Evolutionary conservation across 2,113 vertebrate species (phyloP).

Genomic region (Gracilinanus agilis): DNA sequence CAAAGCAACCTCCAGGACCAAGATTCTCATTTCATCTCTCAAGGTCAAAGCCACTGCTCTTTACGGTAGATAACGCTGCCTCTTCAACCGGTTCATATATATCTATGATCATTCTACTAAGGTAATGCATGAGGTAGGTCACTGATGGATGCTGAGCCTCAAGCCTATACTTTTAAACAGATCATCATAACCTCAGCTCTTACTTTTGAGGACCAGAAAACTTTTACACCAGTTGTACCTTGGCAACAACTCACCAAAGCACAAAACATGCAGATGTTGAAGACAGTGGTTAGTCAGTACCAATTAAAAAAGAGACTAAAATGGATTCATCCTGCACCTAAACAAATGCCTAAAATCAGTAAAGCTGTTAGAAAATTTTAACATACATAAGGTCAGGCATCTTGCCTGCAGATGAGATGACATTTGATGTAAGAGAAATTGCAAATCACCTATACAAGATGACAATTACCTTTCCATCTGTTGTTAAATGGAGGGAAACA

Average conservation of each 20-base stretch:
- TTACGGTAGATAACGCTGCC: not conserved
- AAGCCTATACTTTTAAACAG: not conserved
- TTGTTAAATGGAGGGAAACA: slow-evolving; percentile 46
- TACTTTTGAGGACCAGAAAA: slow-evolving; percentile 14
- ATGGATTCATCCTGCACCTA: slow-evolving; percentile 15
- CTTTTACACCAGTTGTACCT: not conserved
- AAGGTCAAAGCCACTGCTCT: not conserved
- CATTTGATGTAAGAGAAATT: slow-evolving; percentile 35
- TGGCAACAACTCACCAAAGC: slow-evolving; percentile 17
- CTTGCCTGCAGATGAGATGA: slow-evolving; percentile 1
- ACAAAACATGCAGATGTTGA: slow-evolving; percentile 31
- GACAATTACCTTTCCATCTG: slow-evolving; percentile 45
- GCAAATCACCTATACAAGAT: slow-evolving; percentile 34
- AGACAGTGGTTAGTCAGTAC: not conserved
- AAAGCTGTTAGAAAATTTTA: slow-evolving; percentile 22
- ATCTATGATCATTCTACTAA: not conserved
- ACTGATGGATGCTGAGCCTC: not conserved
- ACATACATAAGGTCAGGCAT: slow-evolving; percentile 9
- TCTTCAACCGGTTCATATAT: not conserved
- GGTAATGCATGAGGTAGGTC: not conserved
- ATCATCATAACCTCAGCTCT: not conserved
- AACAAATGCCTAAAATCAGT: slow-evolving; percentile 31
- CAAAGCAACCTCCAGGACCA: not conserved
- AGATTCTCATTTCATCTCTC: not conserved
- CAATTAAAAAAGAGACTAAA: slow-evolving; percentile 35